phyloP scores from a whole-genome alignment of 2,888 invertebrate species.

The Harpalus rufipes region DNA sequence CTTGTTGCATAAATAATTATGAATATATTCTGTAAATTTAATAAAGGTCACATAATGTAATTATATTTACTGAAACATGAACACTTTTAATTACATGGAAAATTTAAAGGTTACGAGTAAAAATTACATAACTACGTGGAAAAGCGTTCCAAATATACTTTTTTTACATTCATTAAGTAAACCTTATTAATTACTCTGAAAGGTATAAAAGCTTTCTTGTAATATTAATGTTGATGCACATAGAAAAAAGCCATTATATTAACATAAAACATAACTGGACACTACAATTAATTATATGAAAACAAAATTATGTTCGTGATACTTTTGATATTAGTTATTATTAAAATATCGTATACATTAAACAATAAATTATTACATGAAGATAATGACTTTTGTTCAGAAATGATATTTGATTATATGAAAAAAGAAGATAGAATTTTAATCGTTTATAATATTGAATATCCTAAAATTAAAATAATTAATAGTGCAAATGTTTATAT shows the following conservation, averaged over 20 bases:
- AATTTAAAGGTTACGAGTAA: too few relatives aligned
- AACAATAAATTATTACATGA: neutral
- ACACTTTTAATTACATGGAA: too few relatives aligned
- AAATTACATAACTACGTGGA: too few relatives aligned
- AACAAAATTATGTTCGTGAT: neutral
- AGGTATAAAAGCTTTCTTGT: neutral
- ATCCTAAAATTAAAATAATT: neutral
- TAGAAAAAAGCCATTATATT: neutral
- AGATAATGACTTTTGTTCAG: neutral
- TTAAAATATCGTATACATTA: constrained; percentile 2
- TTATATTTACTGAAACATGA: too few relatives aligned
- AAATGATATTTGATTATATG: neutral
- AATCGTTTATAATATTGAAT: constrained; percentile 15
- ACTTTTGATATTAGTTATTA: neutral
- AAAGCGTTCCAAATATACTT: neutral
- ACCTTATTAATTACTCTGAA: neutral
- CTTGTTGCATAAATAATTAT: too few relatives aligned
- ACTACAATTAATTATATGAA: neutral
- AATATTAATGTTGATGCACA: neutral
- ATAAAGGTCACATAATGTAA: too few relatives aligned
- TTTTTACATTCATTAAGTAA: neutral
- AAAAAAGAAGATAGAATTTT: constrained; percentile 16
- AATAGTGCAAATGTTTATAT: neutral
- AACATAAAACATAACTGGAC: neutral
- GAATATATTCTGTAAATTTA: too few relatives aligned